Evolutionary conservation across 2,797 vertebrate genomes (phyloP).

Genomic region (Thamnophis elegans): DNA sequence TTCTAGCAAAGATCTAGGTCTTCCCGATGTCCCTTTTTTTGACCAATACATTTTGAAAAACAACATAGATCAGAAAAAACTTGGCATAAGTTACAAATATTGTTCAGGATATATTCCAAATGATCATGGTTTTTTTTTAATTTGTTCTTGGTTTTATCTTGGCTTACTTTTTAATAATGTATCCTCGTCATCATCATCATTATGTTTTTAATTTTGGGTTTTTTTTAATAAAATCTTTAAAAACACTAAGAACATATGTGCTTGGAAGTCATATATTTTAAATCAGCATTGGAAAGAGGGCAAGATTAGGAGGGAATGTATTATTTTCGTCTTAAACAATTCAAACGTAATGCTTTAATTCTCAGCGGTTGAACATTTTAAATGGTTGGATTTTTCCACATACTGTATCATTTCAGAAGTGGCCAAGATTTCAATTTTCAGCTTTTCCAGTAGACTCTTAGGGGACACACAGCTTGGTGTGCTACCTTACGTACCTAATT

Average conservation of each 20-base stretch:
- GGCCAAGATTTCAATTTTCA: slow-evolving; percentile 26
- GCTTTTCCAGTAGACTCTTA: not conserved
- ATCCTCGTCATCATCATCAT: not conserved
- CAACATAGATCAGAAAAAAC: not conserved
- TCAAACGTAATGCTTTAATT: slow-evolving; percentile 23
- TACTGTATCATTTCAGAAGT: slow-evolving; percentile 6
- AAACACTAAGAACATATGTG: not conserved
- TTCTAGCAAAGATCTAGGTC: not conserved
- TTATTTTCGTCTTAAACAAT: slow-evolving; percentile 7
- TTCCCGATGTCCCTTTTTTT: not conserved
- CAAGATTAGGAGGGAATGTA: not conserved
- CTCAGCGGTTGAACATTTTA: slow-evolving; percentile 1
- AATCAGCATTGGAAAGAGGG: not conserved
- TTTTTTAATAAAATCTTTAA: not conserved
- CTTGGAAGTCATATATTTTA: not conserved
- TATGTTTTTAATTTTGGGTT: not conserved
- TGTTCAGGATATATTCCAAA: not conserved
- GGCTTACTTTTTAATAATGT: not conserved
- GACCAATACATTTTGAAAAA: not conserved
- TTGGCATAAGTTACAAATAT: not conserved
- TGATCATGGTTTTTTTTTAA: not conserved
- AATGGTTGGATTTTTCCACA: not conserved
- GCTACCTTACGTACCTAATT: slow-evolving; percentile 25
- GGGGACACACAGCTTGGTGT: not conserved
- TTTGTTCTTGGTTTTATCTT: not conserved